Percentiles rank a stretch among this genome's conserved stretches.
These are phyloP conservation scores for Climacteris rufus DNA, from an alignment of 2,113 vertebrate genomes.

Conservation along the genomic window DNA sequence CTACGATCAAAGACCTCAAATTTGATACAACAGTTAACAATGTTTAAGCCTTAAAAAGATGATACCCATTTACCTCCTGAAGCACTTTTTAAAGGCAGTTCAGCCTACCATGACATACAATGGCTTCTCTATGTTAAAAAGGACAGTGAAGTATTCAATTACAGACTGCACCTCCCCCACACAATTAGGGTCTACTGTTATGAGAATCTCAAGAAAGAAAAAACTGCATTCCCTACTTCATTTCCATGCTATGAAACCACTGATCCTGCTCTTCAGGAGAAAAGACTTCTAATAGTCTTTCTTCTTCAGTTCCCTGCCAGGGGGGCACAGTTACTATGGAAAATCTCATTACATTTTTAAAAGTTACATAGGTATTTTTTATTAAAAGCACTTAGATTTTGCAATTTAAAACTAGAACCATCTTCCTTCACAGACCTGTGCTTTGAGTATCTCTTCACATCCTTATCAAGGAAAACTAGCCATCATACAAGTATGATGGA, in stretches of 20 bases:
- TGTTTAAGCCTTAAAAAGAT: not conserved
- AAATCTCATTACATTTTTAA: not conserved
- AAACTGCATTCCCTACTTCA: not conserved
- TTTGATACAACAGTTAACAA: not conserved
- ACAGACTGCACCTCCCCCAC: not conserved
- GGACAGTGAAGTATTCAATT: not conserved
- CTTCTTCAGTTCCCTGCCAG: not conserved
- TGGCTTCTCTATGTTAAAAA: not conserved
- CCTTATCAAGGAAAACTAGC: not conserved
- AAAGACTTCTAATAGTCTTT: not conserved
- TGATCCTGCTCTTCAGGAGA: not conserved
- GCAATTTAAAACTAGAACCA: not conserved
- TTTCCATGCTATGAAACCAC: not conserved
- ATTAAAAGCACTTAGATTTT: not conserved
- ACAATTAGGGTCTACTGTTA: not conserved
- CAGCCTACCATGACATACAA: not conserved
- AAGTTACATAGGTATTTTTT: not conserved
- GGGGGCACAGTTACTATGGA: not conserved
- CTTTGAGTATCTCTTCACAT: not conserved
- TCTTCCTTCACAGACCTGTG: not conserved
- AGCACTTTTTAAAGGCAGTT: not conserved
- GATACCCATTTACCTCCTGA: not conserved
- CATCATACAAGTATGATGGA: not conserved
- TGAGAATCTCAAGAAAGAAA: not conserved
- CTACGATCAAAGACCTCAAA: not conserved